A percentile compares a stretch with the other conserved stretches of the same genome.
Evolutionary conservation across 2,797 vertebrate genomes (phyloP).

Genomic region (Tenualosa thibaudeaui): DNA sequence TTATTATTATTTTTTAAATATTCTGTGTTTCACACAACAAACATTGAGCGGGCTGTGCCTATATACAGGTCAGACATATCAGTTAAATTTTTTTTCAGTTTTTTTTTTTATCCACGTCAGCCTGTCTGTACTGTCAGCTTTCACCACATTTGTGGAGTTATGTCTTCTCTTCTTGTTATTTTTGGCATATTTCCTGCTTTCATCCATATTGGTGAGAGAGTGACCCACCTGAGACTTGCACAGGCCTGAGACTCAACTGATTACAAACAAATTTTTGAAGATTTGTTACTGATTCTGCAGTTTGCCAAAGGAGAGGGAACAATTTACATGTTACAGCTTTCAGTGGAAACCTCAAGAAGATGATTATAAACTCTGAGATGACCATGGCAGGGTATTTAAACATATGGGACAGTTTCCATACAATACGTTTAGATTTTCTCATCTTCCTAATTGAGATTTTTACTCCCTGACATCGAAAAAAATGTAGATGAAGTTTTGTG

Average conservation of each 20-base stretch:
- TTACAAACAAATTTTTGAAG: background rate
- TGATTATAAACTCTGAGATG: background rate
- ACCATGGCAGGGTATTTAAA: background rate
- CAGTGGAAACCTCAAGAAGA: background rate
- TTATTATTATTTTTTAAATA: too few species aligned
- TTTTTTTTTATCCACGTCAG: background rate
- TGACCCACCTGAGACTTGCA: too few species aligned
- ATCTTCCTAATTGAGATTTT: background rate
- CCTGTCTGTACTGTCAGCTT: background rate
- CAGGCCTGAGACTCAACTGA: background rate
- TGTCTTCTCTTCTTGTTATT: background rate
- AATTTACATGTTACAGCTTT: background rate
- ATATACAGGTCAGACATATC: too few species aligned
- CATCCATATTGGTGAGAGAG: background rate
- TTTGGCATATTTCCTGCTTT: background rate
- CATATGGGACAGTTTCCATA: background rate
- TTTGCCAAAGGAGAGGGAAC: background rate
- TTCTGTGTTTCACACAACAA: too few species aligned
- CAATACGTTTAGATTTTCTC: background rate
- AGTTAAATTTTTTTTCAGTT: too few species aligned
- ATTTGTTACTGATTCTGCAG: background rate
- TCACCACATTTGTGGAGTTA: conserved; percentile 13
- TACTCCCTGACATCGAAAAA: background rate
- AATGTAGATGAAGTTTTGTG: background rate
- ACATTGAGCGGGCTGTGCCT: too few species aligned